Conservation (phyloP, 2,888 invertebrate genomes). For the Mechanitis messenoides region DNA sequence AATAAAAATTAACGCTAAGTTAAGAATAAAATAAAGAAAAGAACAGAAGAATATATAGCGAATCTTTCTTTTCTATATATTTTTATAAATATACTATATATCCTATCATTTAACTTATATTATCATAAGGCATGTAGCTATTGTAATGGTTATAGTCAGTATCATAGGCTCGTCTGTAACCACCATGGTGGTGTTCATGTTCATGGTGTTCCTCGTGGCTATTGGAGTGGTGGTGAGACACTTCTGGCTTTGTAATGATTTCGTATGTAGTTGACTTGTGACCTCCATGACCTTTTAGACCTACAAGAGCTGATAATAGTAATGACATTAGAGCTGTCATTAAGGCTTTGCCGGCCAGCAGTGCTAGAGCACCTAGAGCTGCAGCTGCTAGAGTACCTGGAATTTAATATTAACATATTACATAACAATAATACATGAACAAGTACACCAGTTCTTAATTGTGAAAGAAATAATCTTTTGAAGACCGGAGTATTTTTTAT, state of each 20-base stretch:
- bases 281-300: slow-evolving; percentile 83
- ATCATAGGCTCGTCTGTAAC: slow-evolving; percentile 75
- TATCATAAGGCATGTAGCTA: slow-evolving; percentile 65
- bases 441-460: too few species aligned
- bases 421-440: too few species aligned
- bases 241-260: slow-evolving; percentile 88
- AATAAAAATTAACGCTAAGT: too few species aligned
- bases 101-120: slow-evolving; percentile 34
- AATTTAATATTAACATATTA: slow-evolving; percentile 16
- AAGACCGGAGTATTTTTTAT: too few species aligned
- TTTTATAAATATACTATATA: background rate
- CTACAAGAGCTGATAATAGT: slow-evolving; percentile 84
- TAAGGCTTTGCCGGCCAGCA: slow-evolving; percentile 89
- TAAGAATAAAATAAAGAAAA: too few species aligned
- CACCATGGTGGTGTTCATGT: slow-evolving; percentile 72
- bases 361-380: slow-evolving; percentile 83
- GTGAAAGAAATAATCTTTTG: too few species aligned
- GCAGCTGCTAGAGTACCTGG: slow-evolving; percentile 82
- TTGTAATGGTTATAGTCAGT: slow-evolving; percentile 61
- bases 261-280: slow-evolving; percentile 87
- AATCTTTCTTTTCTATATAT: background rate
- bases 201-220: slow-evolving; percentile 81
- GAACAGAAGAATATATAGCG: too few species aligned
- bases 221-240: slow-evolving; percentile 82
- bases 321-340: slow-evolving; percentile 89